Base-by-base conservation (phyloP, 1,140 invertebrate species). In the Solen grandis region DNA sequence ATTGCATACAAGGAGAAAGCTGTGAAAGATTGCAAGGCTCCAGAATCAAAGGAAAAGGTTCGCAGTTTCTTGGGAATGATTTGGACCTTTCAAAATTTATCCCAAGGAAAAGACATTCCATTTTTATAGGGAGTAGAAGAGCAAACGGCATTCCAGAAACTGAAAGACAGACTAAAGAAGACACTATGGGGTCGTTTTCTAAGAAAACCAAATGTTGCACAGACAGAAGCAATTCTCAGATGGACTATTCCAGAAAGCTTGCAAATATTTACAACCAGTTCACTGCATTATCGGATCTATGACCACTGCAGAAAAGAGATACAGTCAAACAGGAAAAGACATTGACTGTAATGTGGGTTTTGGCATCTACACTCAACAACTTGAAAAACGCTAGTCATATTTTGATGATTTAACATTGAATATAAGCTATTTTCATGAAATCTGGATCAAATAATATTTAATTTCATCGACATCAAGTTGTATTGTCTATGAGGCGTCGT, bases 271-370 rank as follows among this genome's bases (percentile, higher is more conserved):
- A 13, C 74, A 84, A 73, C 63, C 84, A 19, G 90, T 93, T 38
- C 85, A 88, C 13, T 93, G 88, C 85, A 90, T 85, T 5, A 91
- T 89, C 68, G 89, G 90, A 84, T 89, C 85, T 16, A 82, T 93
- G 31, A 88, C 90, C 5, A 83, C 87, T 22, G 69, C 86, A n/a
- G 88, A 92, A 85, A 84, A 76, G 46, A 59, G 88, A 62, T 93
- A 92, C 77, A 92, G 85, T 5, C 89, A 92, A 75, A 91, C 91
- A 19, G 92, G 93, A 79, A 91, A 91, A 80, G 92, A 93, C 86
- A 27, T 57, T 92, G 8, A 54, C 8, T 46, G 41, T n/a, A 19
- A 8, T n/a, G n/a, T n/a, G n/a, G n/a, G n/a, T n/a, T n/a, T n/a
- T n/a, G n/a, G n/a, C n/a, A n/a, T n/a, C n/a, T n/a, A n/a, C n/a